phyloP scores from a whole-genome alignment of 2,797 vertebrate genomes.

The Acipenser ruthenus region DNA sequence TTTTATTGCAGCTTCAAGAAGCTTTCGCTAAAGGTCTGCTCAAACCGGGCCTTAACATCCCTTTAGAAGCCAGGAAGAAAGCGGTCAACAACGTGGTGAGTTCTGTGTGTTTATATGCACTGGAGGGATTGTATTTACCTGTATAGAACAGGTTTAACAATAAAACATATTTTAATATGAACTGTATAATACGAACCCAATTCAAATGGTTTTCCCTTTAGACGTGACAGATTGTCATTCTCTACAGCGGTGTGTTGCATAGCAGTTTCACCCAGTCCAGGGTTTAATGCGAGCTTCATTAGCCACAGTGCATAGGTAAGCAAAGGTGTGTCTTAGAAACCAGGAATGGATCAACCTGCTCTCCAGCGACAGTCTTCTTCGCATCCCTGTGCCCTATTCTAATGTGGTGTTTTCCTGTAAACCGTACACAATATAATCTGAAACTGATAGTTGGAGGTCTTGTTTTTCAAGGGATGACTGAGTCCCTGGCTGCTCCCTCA shows the following conservation, averaged over 20 bases:
- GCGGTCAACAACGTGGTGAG: constrained; percentile 75
- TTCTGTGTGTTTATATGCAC: not conserved
- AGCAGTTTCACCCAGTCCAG: too few species aligned
- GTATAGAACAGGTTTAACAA: too few species aligned
- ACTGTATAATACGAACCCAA: too few species aligned
- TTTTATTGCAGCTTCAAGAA: constrained; percentile 71
- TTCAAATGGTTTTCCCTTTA: too few species aligned
- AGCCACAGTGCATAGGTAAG: too few species aligned
- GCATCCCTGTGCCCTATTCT: too few species aligned
- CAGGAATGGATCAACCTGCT: too few species aligned
- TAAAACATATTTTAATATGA: too few species aligned
- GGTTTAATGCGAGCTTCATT: too few species aligned
- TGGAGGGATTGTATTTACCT: not conserved
- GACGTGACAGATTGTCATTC: constrained; percentile 7
- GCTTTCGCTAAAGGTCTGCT: constrained; percentile 75
- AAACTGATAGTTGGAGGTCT: not conserved
- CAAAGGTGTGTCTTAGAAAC: not conserved
- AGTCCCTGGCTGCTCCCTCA: constrained; percentile 34
- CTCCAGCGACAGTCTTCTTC: not conserved
- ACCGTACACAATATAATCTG: not conserved
- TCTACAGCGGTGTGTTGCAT: too few species aligned
- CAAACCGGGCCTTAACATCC: constrained; percentile 83
- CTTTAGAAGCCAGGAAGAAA: constrained; percentile 61
- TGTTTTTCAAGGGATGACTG: constrained; percentile 24
- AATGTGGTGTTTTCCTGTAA: not conserved